Conservation (phyloP, 2,888 invertebrate species). For the Endotricha flammealis region DNA sequence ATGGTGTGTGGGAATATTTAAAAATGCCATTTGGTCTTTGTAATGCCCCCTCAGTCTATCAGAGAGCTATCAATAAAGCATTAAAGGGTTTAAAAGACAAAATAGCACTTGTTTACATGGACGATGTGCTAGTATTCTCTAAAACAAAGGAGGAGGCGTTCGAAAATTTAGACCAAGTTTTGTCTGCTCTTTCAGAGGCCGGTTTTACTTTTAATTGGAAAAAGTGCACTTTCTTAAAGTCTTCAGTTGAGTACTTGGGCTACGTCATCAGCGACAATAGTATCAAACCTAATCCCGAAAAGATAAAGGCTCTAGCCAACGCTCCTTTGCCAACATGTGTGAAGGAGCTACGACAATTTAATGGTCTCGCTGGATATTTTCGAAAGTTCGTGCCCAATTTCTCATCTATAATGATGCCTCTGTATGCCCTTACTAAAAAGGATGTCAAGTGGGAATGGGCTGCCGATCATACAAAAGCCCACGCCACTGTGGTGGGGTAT, state of each 20-base stretch:
- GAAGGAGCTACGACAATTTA: conserved; percentile 21
- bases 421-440: conserved; percentile 11
- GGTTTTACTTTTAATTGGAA: conserved; percentile 1
- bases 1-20: conserved; percentile 13
- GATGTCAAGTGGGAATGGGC: conserved; percentile 15
- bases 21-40: conserved; percentile 14
- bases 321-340: conserved; percentile 13
- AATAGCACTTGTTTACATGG: conserved; percentile 15
- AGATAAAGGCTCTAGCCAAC: conserved; percentile 13
- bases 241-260: conserved; percentile 15
- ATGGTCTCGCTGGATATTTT: conserved; percentile 23
- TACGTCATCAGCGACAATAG: conserved; percentile 5
- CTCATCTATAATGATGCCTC: conserved; percentile 9
- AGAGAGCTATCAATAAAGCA: conserved; percentile 14
- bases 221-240: too few species aligned
- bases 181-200: conserved; percentile 7
- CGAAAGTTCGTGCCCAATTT: conserved; percentile 16
- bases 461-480: conserved; percentile 8
- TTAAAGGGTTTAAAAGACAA: conserved; percentile 9
- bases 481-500: conserved; percentile 8
- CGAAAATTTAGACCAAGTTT: conserved; percentile 6
- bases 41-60: conserved; percentile 17
- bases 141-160: conserved; percentile 12
- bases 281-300: conserved; percentile 11
- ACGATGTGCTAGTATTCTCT: conserved; percentile 15